phyloP scores from a whole-genome alignment of 2,888 invertebrate species.

The Megaustenia siamemsis region DNA sequence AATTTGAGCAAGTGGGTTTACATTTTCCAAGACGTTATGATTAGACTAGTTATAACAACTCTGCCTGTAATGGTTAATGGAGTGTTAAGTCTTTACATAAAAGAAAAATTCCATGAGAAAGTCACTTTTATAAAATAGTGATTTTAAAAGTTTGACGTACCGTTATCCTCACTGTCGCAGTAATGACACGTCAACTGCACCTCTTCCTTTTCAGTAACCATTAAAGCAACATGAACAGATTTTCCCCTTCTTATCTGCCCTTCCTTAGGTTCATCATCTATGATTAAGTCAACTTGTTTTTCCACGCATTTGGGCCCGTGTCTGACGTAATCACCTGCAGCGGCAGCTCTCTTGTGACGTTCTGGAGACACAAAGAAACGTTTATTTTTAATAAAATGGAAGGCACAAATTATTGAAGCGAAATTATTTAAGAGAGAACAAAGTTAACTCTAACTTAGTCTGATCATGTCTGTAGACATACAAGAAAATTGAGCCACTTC shows the following conservation, averaged over 20 bases:
- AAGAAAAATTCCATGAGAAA: too few relatives aligned
- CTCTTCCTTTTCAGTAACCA: slow-evolving; percentile 44
- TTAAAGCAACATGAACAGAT: slow-evolving; percentile 38
- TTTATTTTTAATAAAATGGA: not conserved
- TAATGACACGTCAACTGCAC: slow-evolving; percentile 50
- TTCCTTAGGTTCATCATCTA: slow-evolving; percentile 27
- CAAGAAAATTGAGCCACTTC: too few relatives aligned
- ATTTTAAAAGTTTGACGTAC: too few relatives aligned
- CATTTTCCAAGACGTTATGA: too few relatives aligned
- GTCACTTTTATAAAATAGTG: too few relatives aligned
- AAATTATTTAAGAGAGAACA: too few relatives aligned
- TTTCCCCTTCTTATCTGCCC: slow-evolving; percentile 37
- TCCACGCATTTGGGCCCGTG: slow-evolving; percentile 17
- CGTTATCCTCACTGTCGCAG: not conserved
- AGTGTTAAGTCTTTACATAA: too few relatives aligned
- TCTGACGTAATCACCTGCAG: slow-evolving; percentile 24
- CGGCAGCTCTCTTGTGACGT: not conserved
- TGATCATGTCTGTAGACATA: too few relatives aligned
- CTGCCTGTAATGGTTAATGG: too few relatives aligned
- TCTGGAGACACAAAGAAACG: not conserved
- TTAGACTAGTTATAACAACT: too few relatives aligned
- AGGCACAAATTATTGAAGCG: not conserved
- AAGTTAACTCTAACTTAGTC: too few relatives aligned
- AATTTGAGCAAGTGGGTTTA: too few relatives aligned
- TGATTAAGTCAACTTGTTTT: slow-evolving; percentile 6